Evolutionary conservation across 2,113 vertebrate genomes (phyloP).

Genomic region (Lepus americanus): DNA sequence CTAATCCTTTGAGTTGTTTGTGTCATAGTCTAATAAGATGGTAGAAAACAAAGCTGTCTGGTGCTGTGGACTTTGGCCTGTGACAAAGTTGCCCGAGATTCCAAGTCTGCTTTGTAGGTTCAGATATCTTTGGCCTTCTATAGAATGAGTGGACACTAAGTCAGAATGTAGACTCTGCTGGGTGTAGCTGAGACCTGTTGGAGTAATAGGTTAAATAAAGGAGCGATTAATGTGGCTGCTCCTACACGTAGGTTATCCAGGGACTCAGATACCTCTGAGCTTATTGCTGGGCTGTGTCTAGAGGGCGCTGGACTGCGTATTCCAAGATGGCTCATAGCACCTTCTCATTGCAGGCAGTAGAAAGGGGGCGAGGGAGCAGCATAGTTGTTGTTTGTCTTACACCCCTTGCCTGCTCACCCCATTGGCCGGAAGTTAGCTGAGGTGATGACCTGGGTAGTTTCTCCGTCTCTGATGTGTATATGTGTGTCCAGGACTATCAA

Average conservation of each 20-base stretch:
- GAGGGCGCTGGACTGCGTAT: not conserved
- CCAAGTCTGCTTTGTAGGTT: not conserved
- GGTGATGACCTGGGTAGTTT: not conserved
- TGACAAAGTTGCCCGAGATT: not conserved
- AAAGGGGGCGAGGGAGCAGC: not conserved
- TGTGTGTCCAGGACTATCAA: not conserved
- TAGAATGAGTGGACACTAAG: not conserved
- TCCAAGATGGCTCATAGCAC: not conserved
- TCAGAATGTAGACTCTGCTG: not conserved
- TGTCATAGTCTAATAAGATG: not conserved
- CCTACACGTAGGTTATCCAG: not conserved
- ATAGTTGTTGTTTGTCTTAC: not conserved
- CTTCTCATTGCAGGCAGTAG: not conserved
- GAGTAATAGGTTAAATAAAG: not conserved
- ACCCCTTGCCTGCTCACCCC: not conserved
- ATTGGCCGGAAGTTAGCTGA: conserved; percentile 9
- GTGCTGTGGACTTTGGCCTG: not conserved
- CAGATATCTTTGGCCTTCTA: not conserved
- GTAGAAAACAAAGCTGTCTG: not conserved
- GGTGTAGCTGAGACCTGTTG: not conserved
- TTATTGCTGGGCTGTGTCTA: not conserved
- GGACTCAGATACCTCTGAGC: not conserved
- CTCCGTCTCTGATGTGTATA: not conserved
- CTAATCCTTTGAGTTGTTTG: not conserved
- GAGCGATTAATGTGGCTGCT: not conserved